Conservation (phyloP, 2,888 invertebrate genomes). For the Parascotia fuliginaria region DNA sequence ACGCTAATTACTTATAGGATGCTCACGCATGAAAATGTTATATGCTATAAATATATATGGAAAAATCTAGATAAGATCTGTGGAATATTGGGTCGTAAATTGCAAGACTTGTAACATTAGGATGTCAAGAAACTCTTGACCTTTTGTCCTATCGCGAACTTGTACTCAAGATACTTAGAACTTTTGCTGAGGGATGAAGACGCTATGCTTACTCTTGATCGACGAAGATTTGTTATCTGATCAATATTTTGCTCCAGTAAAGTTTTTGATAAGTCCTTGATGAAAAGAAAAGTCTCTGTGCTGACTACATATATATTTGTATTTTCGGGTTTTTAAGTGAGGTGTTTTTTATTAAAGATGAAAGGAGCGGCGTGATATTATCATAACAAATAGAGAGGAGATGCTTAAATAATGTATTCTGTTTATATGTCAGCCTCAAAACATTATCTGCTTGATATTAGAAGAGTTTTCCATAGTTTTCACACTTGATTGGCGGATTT, state of each 20-base stretch:
- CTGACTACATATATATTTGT: no score
- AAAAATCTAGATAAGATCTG: neutral
- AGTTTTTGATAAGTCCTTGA: neutral
- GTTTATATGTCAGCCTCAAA: no score
- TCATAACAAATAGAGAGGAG: no score
- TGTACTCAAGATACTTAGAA: neutral
- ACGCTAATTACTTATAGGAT: neutral
- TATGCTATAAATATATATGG: neutral
- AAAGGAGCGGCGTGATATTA: no score
- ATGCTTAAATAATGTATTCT: no score
- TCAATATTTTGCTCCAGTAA: neutral
- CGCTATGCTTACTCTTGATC: neutral
- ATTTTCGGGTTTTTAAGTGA: no score
- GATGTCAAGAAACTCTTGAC: conserved; percentile 6
- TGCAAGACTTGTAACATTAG: neutral
- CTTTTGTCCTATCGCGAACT: conserved; percentile 2
- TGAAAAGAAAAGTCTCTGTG: no score
- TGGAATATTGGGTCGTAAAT: neutral
- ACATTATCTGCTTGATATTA: no score
- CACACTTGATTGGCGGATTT: no score
- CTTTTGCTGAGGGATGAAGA: neutral
- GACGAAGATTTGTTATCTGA: neutral
- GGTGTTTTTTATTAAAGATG: no score
- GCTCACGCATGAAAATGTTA: neutral
- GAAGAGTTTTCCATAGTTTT: no score